phyloP scores from a whole-genome alignment of 2,113 vertebrate species.

The Osmerus eperlanus region DNA sequence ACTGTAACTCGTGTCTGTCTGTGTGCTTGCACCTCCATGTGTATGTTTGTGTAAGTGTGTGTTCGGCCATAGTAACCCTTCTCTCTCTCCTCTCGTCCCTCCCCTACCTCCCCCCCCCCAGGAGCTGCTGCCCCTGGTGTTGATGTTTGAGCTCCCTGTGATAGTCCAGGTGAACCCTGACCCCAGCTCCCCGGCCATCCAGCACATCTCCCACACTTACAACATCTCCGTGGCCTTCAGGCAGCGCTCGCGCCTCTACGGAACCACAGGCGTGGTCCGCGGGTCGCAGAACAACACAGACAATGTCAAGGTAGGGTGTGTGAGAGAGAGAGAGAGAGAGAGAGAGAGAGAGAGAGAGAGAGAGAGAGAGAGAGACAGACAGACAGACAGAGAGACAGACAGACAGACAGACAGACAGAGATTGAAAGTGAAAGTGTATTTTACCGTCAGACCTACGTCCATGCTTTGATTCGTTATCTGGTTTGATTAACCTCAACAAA shows the following conservation, averaged over 20 bases:
- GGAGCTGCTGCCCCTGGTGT: constrained; percentile 94
- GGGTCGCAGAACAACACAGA: constrained; percentile 90
- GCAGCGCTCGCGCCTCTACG: constrained; percentile 89
- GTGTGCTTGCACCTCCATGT: background rate
- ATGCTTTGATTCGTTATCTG: no score
- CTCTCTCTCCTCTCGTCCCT: background rate
- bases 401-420: no score
- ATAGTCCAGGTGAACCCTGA: constrained; percentile 85
- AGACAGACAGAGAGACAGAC: no score
- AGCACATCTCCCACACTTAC: constrained; percentile 92
- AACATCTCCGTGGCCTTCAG: constrained; percentile 95
- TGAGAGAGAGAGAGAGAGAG: background rate
- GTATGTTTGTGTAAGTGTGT: background rate
- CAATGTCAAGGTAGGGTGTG: constrained; percentile 84
- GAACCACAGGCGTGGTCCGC: constrained; percentile 91
- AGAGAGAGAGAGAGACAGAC: background rate
- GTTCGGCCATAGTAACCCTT: background rate
- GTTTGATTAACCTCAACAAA: no score
- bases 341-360: background rate
- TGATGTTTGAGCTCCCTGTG: constrained; percentile 94
- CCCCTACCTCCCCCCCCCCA: constrained; percentile 51
- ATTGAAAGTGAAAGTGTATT: no score
- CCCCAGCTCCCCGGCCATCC: constrained; percentile 88
- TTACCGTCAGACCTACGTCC: no score
- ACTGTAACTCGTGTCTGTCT: background rate